These are phyloP conservation scores for roundworm (Caenorhabditis elegans) DNA, from an alignment of 1,140 invertebrate species.

Conservation along the genomic window WBcel235 BX284604.4:9002501-9003000, in stretches of 20 bases:
- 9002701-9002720: background rate
- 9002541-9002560: too few species aligned
- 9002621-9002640: too few species aligned
- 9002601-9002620: too few species aligned
- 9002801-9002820: background rate
- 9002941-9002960: background rate
- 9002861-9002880: constrained; percentile 10
- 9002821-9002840: background rate
- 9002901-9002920: background rate
- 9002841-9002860: background rate
- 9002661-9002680: background rate
- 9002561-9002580: too few species aligned
- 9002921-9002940: background rate
- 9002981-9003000: constrained; percentile 9
- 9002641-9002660: background rate
- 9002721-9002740: background rate
- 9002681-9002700: background rate
- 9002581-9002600: too few species aligned
- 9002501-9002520: too few species aligned
- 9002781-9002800: background rate
- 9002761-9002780: background rate
- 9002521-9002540: too few species aligned
- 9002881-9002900: background rate
- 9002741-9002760: background rate
- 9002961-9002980: background rate